Evolutionary conservation across 2,797 vertebrate genomes (phyloP).

Genomic region (Clarias laeviceps): DNA sequence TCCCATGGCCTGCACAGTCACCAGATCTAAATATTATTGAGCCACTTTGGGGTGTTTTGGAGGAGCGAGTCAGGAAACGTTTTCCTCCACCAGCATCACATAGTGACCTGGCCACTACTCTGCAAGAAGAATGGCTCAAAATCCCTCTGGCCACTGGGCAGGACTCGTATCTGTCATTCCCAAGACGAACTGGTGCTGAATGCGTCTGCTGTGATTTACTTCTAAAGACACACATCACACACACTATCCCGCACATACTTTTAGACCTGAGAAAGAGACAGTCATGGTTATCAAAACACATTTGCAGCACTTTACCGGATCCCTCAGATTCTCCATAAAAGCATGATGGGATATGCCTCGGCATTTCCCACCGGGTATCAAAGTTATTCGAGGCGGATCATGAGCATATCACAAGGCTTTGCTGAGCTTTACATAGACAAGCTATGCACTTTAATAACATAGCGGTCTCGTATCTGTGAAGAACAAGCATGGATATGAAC

Average conservation of each 20-base stretch:
- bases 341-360: not conserved
- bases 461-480: not conserved
- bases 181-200: too few species aligned
- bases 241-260: not conserved
- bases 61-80: too few species aligned
- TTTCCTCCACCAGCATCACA: too few species aligned
- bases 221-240: not conserved
- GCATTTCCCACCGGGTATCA: not conserved
- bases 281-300: slow-evolving; percentile 3
- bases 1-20: too few species aligned
- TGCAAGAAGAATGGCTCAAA: too few species aligned
- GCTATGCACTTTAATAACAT: slow-evolving; percentile 16
- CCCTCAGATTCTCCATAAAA: not conserved
- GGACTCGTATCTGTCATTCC: too few species aligned
- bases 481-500: slow-evolving; percentile 16
- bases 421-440: not conserved
- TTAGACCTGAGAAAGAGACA: not conserved
- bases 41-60: too few species aligned
- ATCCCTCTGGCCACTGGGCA: too few species aligned
- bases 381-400: not conserved
- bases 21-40: too few species aligned
- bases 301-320: slow-evolving; percentile 2
- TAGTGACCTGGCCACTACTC: too few species aligned
- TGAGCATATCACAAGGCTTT: slow-evolving; percentile 6
- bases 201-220: not conserved